Percentiles rank a stretch among this genome's conserved stretches.
Conservation (phyloP, 2,888 invertebrate genomes). For the Synergus gifuensis region DNA sequence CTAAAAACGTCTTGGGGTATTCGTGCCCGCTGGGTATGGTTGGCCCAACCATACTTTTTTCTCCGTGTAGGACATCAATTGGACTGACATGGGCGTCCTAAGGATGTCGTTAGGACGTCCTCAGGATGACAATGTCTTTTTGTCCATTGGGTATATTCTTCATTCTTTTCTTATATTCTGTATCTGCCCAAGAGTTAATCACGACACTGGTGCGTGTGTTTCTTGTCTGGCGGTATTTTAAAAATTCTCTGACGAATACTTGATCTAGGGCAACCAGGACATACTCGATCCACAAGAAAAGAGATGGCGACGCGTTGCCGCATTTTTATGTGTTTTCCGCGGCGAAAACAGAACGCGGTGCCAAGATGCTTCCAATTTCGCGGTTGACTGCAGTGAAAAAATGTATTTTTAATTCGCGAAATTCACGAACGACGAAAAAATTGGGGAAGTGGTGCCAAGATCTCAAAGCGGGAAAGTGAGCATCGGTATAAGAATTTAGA, state of each 20-base stretch:
- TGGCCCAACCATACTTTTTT: too few species aligned
- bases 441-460: slow-evolving; percentile 7
- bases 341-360: slow-evolving; percentile 49
- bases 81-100: too few species aligned
- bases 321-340: slow-evolving; percentile 50
- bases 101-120: too few species aligned
- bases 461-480: background rate
- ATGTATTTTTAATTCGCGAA: slow-evolving; percentile 25
- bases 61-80: too few species aligned
- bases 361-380: slow-evolving; percentile 44
- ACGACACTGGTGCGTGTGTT: background rate
- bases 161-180: background rate
- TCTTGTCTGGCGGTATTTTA: slow-evolving; percentile 61
- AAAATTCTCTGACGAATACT: slow-evolving; percentile 72
- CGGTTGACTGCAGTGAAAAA: slow-evolving; percentile 12
- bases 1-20: too few species aligned
- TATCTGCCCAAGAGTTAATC: background rate
- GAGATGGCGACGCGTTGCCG: slow-evolving; percentile 24
- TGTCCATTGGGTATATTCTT: too few species aligned
- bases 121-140: too few species aligned
- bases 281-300: slow-evolving; percentile 59
- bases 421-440: background rate
- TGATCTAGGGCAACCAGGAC: slow-evolving; percentile 75
- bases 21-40: too few species aligned
- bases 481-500: background rate